These are phyloP conservation scores for Hormiphora californensis DNA, from an alignment of 37 sponge, comb jelly and placozoan species.

Conservation along the genomic window DNA sequence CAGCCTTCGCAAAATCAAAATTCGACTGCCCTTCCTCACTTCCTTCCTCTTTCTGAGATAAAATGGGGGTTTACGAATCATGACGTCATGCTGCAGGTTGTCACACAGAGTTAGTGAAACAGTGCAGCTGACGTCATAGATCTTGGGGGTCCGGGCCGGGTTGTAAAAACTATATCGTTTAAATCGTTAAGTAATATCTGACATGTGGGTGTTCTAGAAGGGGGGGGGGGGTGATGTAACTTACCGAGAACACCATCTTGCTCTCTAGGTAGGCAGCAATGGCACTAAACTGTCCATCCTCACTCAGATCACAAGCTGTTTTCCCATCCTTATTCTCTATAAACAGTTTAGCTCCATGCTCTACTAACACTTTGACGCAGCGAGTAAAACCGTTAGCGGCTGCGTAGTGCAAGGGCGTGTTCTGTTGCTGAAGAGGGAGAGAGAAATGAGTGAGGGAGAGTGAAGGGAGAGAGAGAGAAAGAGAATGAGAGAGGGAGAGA, in stretches of 20 bases:
- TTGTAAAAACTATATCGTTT: no score
- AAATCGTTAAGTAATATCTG: no score
- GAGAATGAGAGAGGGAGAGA: no score
- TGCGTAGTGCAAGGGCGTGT: conserved; percentile 13
- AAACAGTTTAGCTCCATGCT: conserved; percentile 59
- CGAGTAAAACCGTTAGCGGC: background rate
- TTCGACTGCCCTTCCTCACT: background rate
- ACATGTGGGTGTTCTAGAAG: no score
- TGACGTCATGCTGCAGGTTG: no score
- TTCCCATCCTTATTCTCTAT: conserved; percentile 61
- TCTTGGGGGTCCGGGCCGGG: no score
- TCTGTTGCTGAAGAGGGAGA: background rate
- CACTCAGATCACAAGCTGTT: conserved; percentile 72
- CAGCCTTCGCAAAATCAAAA: conserved; percentile 28
- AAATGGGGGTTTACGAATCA: no score
- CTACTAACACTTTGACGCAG: conserved; percentile 56
- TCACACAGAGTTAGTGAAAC: no score
- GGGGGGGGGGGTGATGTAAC: background rate
- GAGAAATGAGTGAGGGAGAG: no score
- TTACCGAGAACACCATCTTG: conserved; percentile 79
- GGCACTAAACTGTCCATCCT: conserved; percentile 4
- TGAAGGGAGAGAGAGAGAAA: no score
- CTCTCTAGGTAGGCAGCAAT: conserved; percentile 71
- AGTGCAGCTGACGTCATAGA: no score
- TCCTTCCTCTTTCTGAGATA: background rate